phyloP scores from a whole-genome alignment of 2,797 vertebrate species.

The Myiotriccus ornatus region DNA sequence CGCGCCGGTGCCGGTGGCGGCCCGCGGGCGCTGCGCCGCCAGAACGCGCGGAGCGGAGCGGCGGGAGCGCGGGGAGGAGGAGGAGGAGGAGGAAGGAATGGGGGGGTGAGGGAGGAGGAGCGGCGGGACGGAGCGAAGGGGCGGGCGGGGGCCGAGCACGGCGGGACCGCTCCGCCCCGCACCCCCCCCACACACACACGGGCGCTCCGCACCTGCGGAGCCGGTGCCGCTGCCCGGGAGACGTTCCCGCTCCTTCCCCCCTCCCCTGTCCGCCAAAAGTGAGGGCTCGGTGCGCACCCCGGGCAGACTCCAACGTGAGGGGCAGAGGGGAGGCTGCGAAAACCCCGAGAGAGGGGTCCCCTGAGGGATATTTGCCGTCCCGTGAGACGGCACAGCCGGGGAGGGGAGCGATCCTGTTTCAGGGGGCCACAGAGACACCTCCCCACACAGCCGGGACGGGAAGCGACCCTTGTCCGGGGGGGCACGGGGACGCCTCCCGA shows the following conservation, averaged over 20 bases:
- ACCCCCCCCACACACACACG: not conserved
- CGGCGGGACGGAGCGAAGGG: not conserved
- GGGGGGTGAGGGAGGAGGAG: not conserved
- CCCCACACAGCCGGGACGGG: not conserved
- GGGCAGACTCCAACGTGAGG: not conserved
- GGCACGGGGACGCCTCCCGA: not conserved
- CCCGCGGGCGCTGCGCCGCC: not conserved
- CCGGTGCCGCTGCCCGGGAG: not conserved
- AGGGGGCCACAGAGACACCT: not conserved
- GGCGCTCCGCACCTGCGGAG: not conserved
- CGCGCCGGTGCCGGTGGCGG: not conserved
- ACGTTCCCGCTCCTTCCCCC: not conserved
- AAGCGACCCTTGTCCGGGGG: not conserved
- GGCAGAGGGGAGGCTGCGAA: not conserved
- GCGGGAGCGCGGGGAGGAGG: not conserved
- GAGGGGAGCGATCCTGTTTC: not conserved
- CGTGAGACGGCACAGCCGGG: not conserved
- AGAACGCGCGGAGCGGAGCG: not conserved
- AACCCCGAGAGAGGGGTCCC: not conserved
- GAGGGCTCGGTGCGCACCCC: not conserved
- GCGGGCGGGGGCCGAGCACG: constrained; percentile 32
- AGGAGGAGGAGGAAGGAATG: not conserved
- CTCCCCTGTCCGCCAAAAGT: too few relatives aligned
- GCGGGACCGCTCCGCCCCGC: constrained; percentile 6
- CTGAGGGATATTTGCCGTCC: not conserved